Base-by-base conservation (phyloP, 2,797 vertebrate species). In the Siniperca scherzeri region DNA sequence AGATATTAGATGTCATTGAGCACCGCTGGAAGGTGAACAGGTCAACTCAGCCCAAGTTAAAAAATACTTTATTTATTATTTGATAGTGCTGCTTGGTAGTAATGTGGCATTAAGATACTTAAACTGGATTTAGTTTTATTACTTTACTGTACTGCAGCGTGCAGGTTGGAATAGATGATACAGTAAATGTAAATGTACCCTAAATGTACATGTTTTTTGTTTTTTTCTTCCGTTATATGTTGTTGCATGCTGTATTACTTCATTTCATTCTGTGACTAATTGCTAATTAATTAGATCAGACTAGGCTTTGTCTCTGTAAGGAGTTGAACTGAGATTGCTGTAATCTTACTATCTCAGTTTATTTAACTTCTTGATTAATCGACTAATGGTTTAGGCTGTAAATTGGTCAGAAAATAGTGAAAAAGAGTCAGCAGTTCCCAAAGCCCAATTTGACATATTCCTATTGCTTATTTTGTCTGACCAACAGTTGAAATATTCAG, bases 1-100 rank as follows among this genome's bases (percentile, higher is more conserved):
- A 65, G 71, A 77, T 78, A 80, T 79, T n/a, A 46, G 30, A 70
- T 86, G 76, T 53, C 80, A 78, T 56, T 68, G 50, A 86, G 62
- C 73, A 70, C 56, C 7, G 57, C 69, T 64, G 50, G 7, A 64
- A 80, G 68, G 80, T 65, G 48, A 89, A 5, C 42, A 25, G 68
- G 71, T 85, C 81, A 52, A 21, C 50, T 65, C 25, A 3, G 70
- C 27, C 52, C 72, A 82, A 78, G 80, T 36, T 84, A 82, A 78
- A 77, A 69, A 82, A 30, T 0, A 42, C 66, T 79, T 83, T 1
- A 66, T 82, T 75, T 84, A 14, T 83, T 1, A 66, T 82, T 75
- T 84, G 17, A 80, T 67, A 46, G 56, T 33, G 53, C 38, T 64
- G 65, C 66, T 83, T 21, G 53, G 53, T 70, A 27, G 25, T 56